phyloP scores from a whole-genome alignment of 2,888 invertebrate genomes.

The Lepidocyrtinus sp. region DNA sequence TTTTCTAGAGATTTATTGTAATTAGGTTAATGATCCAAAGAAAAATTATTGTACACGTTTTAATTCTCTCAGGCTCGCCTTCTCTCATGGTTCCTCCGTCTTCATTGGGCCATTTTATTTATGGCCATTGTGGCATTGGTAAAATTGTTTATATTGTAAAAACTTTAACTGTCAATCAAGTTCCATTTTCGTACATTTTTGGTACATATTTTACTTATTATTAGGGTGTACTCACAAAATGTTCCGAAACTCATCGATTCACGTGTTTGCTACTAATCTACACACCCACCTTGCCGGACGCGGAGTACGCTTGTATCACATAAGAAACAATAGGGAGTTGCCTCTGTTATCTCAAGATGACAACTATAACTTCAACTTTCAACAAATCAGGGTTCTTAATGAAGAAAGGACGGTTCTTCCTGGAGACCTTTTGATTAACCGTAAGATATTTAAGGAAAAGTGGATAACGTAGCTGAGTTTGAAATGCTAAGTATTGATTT shows the following conservation, averaged over 20 bases:
- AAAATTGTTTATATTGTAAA: background rate
- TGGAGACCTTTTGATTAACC: conserved; percentile 34
- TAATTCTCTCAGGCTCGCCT: conserved; percentile 31
- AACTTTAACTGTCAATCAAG: background rate
- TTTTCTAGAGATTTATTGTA: no score
- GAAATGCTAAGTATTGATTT: no score
- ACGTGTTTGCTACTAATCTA: conserved; percentile 34
- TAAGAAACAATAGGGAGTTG: conserved; percentile 39
- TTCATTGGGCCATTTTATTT: conserved; percentile 26
- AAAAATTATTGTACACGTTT: no score
- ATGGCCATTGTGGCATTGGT: conserved; percentile 50
- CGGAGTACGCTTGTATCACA: conserved; percentile 33
- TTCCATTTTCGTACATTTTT: no score
- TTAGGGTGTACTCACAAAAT: conserved; percentile 31
- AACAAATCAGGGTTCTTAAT: conserved; percentile 41
- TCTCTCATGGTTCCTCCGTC: conserved; percentile 35
- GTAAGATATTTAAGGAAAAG: no score
- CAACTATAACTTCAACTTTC: conserved; percentile 51
- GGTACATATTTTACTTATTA: background rate
- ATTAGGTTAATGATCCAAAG: no score
- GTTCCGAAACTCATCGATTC: conserved; percentile 34
- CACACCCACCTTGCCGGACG: conserved; percentile 54
- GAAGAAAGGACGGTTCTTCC: conserved; percentile 40
- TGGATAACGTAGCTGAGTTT: no score
- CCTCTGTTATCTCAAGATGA: conserved; percentile 44